A percentile compares a stretch with the other conserved stretches of the same genome.
Conservation (phyloP, 2,888 invertebrate species). For the Hemaris fuciformis region DNA sequence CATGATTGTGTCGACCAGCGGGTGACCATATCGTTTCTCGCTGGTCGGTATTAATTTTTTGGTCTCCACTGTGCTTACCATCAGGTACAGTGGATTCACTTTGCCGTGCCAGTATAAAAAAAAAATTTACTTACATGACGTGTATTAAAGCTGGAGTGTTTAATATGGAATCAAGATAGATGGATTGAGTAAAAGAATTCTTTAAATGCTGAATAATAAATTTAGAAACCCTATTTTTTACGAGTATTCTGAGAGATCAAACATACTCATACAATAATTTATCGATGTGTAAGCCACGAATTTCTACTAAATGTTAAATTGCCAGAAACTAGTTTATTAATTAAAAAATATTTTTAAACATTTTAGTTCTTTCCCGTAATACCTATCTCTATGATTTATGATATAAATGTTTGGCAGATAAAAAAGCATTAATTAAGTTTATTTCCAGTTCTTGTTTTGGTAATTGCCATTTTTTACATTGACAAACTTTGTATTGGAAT, state of each 20-base stretch:
- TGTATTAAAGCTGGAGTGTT: too few relatives aligned
- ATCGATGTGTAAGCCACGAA: not conserved
- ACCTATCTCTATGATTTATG: not conserved
- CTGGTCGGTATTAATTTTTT: too few relatives aligned
- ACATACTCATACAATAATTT: not conserved
- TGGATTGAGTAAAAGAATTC: too few relatives aligned
- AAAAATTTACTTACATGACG: too few relatives aligned
- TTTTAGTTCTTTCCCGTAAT: not conserved
- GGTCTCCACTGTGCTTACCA: too few relatives aligned
- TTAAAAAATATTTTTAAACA: not conserved
- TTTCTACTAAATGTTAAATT: not conserved
- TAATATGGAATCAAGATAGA: too few relatives aligned
- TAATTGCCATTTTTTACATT: too few relatives aligned
- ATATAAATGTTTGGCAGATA: not conserved
- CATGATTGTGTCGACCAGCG: too few relatives aligned
- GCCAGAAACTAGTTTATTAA: not conserved
- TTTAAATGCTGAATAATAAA: not conserved
- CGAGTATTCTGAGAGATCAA: not conserved
- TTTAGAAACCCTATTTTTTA: not conserved
- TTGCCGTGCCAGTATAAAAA: too few relatives aligned
- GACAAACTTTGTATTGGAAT: too few relatives aligned
- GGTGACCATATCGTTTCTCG: too few relatives aligned
- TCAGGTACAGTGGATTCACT: too few relatives aligned
- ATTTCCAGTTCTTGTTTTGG: not conserved
- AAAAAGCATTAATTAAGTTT: not conserved